A percentile compares a stretch with the other conserved stretches of the same genome.
These are phyloP conservation scores for Conopomorpha cramerella DNA, from an alignment of 1,140 invertebrate genomes.

Conservation along the genomic window DNA sequence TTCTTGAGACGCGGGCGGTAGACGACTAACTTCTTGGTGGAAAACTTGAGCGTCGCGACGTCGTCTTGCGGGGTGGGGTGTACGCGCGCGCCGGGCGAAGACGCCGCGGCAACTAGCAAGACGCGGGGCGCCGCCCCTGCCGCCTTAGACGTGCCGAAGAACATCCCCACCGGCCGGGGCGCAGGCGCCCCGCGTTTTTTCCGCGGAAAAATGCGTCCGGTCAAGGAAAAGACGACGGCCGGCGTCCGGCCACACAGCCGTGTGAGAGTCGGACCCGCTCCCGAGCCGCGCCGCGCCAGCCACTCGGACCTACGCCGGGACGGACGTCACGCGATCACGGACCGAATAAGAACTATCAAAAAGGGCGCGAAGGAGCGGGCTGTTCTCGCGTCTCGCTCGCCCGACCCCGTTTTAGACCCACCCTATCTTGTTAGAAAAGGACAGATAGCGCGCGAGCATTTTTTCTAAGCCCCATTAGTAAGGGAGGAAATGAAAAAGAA, in stretches of 20 bases:
- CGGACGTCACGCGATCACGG: constrained; percentile 34
- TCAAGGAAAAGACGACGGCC: constrained; percentile 48
- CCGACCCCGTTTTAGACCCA: constrained; percentile 26
- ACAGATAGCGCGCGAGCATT: constrained; percentile 34
- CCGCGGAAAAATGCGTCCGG: constrained; percentile 55
- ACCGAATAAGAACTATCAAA: constrained; percentile 49
- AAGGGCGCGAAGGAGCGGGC: constrained; percentile 38
- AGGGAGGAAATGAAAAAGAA: constrained; percentile 60
- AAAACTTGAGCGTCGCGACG: constrained; percentile 53
- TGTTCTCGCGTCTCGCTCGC: constrained; percentile 40
- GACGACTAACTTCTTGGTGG: constrained; percentile 60
- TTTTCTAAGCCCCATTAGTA: constrained; percentile 54
- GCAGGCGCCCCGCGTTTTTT: constrained; percentile 55
- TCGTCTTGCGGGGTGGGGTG: constrained; percentile 53
- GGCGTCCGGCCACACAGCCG: constrained; percentile 16
- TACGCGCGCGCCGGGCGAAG: constrained; percentile 53
- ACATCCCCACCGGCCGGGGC: constrained; percentile 50
- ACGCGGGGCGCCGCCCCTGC: constrained; percentile 47
- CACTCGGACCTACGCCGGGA: constrained; percentile 15
- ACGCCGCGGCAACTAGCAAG: constrained; percentile 56
- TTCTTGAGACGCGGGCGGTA: constrained; percentile 54
- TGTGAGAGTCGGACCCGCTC: constrained; percentile 14
- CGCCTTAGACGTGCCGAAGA: constrained; percentile 53
- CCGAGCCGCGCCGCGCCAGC: constrained; percentile 11
- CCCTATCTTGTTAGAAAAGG: constrained; percentile 37